Base-by-base conservation (phyloP, 2,888 invertebrate species). In the Polyommatus iphigenia region DNA sequence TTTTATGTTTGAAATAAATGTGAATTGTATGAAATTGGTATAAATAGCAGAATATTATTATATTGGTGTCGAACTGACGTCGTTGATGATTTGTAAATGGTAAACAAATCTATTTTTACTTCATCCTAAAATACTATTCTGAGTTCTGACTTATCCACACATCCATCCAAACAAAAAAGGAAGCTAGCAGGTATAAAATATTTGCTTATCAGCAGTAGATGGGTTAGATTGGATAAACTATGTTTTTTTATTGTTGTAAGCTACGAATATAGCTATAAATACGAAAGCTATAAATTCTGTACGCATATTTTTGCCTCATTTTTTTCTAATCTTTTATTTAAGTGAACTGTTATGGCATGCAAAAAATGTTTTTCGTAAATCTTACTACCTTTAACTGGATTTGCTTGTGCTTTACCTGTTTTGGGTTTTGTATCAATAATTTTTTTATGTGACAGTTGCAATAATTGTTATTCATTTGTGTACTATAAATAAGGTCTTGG, bases 341-440 rank as follows among this genome's bases (percentile, higher is more conserved):
- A 13, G 20, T 73, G 46, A 73, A 46, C 20, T 73, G 32, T 41
- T 41, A 15, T 46, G 20, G 73, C 73, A 73, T 46, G 73, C 41
- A 41, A 46, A 41, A 20, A 24, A 46, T 41, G 73, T 32, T 67
- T 67, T 67, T 62, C 62, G 62, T 62, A 62, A 24, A 24, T 24
- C 62, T 62, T 24, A 10, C 20, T 13, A 29, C 67, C 67, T n/a
- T 29, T 15, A 29, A 67, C 67, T 67, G 67, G 29, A 32, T 67
- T 67, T 67, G 67, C 67, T 67, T 67, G 15, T 67, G 67, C 67
- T 67, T 67, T 67, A 67, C 67, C 2, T 32, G 29, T 67, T 67
- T 67, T 67, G 20, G 67, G 29, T 32, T 67, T 15, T 67, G 29
- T 32, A 32, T 67, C 6, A 29, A 73, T 46, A 46, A 24, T 46